Base-by-base conservation (phyloP, 92 coral and sea anemone genomes). In the Siderastrea radians region DNA sequence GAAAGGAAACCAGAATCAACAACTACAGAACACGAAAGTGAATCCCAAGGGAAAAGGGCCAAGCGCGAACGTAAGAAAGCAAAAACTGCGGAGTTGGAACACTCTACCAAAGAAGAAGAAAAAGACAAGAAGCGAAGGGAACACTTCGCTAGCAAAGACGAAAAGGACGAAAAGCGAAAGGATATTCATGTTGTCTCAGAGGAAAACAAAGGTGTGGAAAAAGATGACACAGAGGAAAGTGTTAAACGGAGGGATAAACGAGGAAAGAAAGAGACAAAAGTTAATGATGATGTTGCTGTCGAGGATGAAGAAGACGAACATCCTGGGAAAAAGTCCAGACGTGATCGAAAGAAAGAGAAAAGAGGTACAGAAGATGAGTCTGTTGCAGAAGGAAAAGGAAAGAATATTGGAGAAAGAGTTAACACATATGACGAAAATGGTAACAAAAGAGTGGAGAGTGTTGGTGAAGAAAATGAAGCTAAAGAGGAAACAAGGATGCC, bases 341-440 rank as follows among this genome's bases (percentile, higher is more conserved):
- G 55, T 45, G 16, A 19, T 15, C 26, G 13, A 17, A 71, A 71
- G 38, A 26, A 26, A 26, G 38, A 26, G 38, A 26, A 26, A 26
- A 66, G 52, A 16, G 43, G 49, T 13, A 15, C 5, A 15, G 71
- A 71, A 49, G 64, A 57, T 4, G 71, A 79, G 15, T 65, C 5
- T 51, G 78, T 52, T 16, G 74, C 82, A 13, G 72, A 70, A 83
- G 78, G 45, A 54, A 74, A 26, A 26, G 38, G 63, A 83, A 77
- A 91, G 86, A 60, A 91, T 15, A 65, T 38, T 38, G 70, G 26
- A 65, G 19, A 16, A 65, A 65, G 9, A 16, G 48, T 6, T n/a
- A 5, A 8, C 70, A 65, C 17, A 45, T 5, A 65, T 1, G 70
- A 9, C 46, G 70, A 65, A n/a, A 65, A 65, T 43, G 6, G 9